Conservation (phyloP, 2,113 vertebrate genomes). For the Ameiurus melas region DNA sequence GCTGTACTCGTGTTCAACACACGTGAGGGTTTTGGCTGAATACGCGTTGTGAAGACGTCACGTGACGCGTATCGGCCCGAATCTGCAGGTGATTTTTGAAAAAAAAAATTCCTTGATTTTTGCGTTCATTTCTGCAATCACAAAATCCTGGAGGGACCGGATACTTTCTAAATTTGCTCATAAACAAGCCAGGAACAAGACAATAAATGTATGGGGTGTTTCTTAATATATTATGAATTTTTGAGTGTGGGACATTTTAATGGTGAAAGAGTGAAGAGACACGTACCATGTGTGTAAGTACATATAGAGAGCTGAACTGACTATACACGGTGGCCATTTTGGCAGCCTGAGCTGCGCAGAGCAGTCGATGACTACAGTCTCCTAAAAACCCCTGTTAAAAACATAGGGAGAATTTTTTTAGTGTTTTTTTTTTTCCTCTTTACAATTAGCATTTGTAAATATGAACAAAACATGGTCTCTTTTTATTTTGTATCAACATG, state of each 20-base stretch:
- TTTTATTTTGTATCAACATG: background rate
- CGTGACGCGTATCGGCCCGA: too few species aligned
- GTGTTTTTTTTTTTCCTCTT: background rate
- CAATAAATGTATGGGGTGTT: background rate
- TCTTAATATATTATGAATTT: background rate
- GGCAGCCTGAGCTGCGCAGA: constrained; percentile 86
- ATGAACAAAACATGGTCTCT: background rate
- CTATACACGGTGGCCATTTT: constrained; percentile 86
- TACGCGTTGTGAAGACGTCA: too few species aligned
- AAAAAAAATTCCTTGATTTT: too few species aligned
- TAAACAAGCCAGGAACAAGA: background rate
- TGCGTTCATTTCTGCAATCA: too few species aligned
- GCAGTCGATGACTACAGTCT: constrained; percentile 77
- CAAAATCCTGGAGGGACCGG: too few species aligned
- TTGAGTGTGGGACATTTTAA: background rate
- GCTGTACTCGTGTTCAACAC: too few species aligned
- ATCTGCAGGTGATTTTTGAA: too few species aligned
- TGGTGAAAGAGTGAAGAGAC: background rate
- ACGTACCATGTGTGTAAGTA: constrained; percentile 85
- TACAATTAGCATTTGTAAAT: background rate
- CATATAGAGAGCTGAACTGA: constrained; percentile 87
- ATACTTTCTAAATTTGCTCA: background rate
- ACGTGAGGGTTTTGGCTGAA: too few species aligned
- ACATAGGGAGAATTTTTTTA: background rate
- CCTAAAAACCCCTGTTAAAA: constrained; percentile 72